Evolutionary conservation across 2,888 invertebrate genomes (phyloP), one percentile per base, ranked within the genome.

Genomic region (Stenurella melanura): DNA sequence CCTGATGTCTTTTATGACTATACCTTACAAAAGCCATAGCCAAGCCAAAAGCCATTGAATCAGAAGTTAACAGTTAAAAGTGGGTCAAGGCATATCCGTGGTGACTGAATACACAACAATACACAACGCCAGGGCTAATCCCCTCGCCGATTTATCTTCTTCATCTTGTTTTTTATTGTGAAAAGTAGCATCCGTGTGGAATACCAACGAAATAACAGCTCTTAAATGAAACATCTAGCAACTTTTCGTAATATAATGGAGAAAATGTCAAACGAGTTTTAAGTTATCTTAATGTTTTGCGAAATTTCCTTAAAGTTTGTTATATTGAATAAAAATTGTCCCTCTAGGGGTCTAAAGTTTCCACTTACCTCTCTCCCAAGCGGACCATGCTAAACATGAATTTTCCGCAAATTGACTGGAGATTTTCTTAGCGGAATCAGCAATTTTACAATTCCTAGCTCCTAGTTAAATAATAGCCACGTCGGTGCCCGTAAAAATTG

Each of bases 331-430:
- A 69, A 69, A 67, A 69, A 69, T 58, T 30, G 69, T 58, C 54
- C 69, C 69, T 34, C 34, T 69, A 57, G 69, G 69, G 42, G 57
- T 60, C 26, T 18, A 26, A 60, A 70, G 21, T 60, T 70, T 70
- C 70, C 42, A 38, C 50, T 70, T 70, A 38, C 21, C 9, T 42
- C 38, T 21, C 60, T 70, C 42, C 60, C 70, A 42, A 12, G 70
- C 38, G 60, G 38, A n/a, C 60, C 26, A 60, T 30, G 60, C 12
- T 70, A 60, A 60, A 42, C 60, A 60, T 42, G 60, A 60, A 70
- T 70, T 70, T 70, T 61, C 70, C 70, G 11, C 58, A 70, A 70
- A 70, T 58, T 38, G 60, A 70, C 70, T 70, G 60, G 70, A 60
- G 38, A 42, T 69, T 69, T 70, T 70, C 70, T 60, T 50, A 42